phyloP scores from a whole-genome alignment of 2,113 vertebrate genomes.

The Grantiella picta region DNA sequence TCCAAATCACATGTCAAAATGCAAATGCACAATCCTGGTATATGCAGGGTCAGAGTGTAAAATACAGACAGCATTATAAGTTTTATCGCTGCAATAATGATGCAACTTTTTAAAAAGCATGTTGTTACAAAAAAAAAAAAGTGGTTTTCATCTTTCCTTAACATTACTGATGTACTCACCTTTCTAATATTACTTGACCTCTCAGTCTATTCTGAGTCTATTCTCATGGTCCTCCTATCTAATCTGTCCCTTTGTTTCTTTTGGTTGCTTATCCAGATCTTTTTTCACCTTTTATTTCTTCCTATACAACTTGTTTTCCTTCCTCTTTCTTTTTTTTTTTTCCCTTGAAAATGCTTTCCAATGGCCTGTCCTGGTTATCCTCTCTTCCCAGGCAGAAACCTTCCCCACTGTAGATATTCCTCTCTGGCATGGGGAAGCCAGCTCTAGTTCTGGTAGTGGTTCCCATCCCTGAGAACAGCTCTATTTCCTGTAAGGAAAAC shows the following conservation, averaged over 20 bases:
- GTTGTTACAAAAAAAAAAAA: background rate
- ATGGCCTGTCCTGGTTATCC: background rate
- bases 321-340: background rate
- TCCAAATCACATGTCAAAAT: background rate
- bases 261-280: background rate
- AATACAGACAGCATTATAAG: background rate
- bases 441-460: background rate
- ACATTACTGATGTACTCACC: background rate
- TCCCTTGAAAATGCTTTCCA: background rate
- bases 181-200: background rate
- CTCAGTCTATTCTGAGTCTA: background rate
- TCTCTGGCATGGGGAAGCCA: background rate
- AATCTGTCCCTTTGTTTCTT: background rate
- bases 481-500: background rate
- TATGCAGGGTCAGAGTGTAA: background rate
- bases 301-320: background rate
- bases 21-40: background rate
- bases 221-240: background rate
- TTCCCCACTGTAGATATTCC: accelerated
- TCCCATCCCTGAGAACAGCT: background rate
- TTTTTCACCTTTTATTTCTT: background rate
- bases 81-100: background rate
- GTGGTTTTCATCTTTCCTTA: background rate
- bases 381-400: background rate
- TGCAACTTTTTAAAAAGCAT: background rate